Evolutionary conservation across 1,140 invertebrate species (phyloP), one percentile per base, ranked within the genome.

Genomic region (Nixonia krombeini): DNA sequence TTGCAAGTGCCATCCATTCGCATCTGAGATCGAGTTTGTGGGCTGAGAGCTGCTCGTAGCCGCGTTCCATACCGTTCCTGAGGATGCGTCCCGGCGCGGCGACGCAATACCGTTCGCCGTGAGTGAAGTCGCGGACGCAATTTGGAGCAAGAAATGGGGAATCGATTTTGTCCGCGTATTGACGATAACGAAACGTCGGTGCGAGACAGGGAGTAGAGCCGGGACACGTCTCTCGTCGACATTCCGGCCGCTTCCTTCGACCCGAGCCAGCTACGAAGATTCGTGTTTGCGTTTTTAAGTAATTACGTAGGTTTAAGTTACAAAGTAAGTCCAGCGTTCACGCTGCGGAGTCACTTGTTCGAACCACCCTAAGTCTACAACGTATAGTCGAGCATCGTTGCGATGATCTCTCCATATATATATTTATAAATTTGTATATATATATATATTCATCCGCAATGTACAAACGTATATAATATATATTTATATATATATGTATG

Each of bases 21-120:
- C 46, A 73, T 77, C 58, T 82, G 80, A 81, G 80, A 83, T 83
- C 81, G 76, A 80, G 72, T 79, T 80, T 79, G 76, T 78, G 71
- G 75, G 76, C 74, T 80, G 74, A 79, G 63, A 75, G 65, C 62
- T 76, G 66, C 69, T 70, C 73, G 72, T 74, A 75, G 71, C 73
- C 72, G 72, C 70, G 63, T 69, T 53, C 42, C 57, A 42, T 68
- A 42, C 57, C 29, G 31, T 63, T 67, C 41, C 44, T 16, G 10
- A 41, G 8, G 15, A n/a, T n/a, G n/a, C n/a, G n/a, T n/a, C n/a
- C n/a, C n/a, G n/a, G n/a, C n/a, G n/a, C n/a, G n/a, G n/a, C n/a
- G n/a, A n/a, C n/a, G n/a, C n/a, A n/a, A n/a, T n/a, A n/a, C n/a
- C n/a, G n/a, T n/a, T n/a, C n/a, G n/a, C n/a, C n/a, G n/a, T n/a